Conservation (phyloP, 2,797 vertebrate genomes). For the Valencia hispanica region DNA sequence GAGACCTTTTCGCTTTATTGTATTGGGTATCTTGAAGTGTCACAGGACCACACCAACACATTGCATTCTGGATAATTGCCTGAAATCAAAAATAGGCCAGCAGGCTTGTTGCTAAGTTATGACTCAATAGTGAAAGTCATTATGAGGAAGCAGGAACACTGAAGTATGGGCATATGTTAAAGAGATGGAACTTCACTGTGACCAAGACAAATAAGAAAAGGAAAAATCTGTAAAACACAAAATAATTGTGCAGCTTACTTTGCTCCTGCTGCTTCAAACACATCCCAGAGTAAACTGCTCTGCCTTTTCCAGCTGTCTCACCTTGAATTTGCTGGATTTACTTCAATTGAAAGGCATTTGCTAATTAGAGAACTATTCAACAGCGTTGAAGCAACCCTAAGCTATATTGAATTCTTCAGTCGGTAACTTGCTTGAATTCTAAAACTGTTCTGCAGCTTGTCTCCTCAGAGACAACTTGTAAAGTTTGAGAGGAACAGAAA, state of each 20-base stretch:
- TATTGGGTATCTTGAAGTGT: constrained; percentile 54
- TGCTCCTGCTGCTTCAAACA: not conserved
- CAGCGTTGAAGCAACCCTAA: constrained; percentile 25
- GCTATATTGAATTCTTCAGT: constrained; percentile 35
- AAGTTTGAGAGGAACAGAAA: constrained; percentile 47
- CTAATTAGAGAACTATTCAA: not conserved
- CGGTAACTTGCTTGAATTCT: constrained; percentile 31
- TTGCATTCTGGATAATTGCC: constrained; percentile 70
- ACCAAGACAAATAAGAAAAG: constrained; percentile 48
- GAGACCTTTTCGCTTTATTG: constrained; percentile 56
- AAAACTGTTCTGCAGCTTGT: constrained; percentile 18
- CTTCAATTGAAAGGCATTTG: not conserved
- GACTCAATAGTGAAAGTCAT: constrained; percentile 63
- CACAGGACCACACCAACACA: constrained; percentile 48
- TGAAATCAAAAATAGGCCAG: constrained; percentile 72
- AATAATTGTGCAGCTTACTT: not conserved
- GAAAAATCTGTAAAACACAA: constrained; percentile 4
- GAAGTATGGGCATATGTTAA: constrained; percentile 35
- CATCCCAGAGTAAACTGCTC: constrained; percentile 2
- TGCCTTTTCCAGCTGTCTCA: constrained; percentile 14
- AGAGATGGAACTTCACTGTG: constrained; percentile 45
- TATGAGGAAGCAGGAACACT: constrained; percentile 51
- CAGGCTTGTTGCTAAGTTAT: constrained; percentile 74
- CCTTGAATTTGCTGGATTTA: constrained; percentile 5
- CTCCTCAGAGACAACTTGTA: constrained; percentile 39